A percentile compares a stretch with the other conserved stretches of the same genome.
Evolutionary conservation across 2,888 invertebrate genomes (phyloP).

Genomic region (Hybos culiciformis): DNA sequence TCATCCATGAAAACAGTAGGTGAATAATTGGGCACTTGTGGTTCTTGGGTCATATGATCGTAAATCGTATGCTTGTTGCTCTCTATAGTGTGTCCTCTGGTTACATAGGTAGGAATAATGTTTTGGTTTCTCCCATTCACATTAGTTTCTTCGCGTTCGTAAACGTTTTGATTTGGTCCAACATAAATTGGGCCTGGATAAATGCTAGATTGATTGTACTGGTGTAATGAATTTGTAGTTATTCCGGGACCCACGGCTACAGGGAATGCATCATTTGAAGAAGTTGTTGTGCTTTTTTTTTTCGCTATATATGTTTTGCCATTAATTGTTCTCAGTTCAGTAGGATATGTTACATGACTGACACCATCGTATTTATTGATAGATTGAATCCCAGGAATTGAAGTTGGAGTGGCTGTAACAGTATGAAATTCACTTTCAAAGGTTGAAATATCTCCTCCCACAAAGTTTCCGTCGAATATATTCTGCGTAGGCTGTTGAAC

Average conservation of each 20-base stretch:
- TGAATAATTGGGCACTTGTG: slow-evolving; percentile 25
- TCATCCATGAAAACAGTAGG: slow-evolving; percentile 24
- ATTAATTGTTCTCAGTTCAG: slow-evolving; percentile 29
- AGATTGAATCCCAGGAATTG: not conserved
- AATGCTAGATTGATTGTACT: no score
- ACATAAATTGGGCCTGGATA: slow-evolving; percentile 5
- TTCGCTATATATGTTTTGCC: slow-evolving; percentile 31
- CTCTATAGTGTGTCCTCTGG: not conserved
- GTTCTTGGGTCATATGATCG: slow-evolving; percentile 25
- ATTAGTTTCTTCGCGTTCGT: not conserved
- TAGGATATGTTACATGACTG: slow-evolving; percentile 27
- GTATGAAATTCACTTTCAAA: not conserved
- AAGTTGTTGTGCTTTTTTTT: slow-evolving; percentile 27
- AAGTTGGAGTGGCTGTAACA: not conserved
- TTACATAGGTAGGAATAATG: slow-evolving; percentile 2
- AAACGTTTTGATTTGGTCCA: not conserved
- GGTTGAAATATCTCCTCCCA: not conserved
- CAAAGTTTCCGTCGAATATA: slow-evolving; percentile 14
- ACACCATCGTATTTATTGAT: slow-evolving; percentile 26
- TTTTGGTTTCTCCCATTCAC: not conserved
- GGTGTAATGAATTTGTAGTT: no score
- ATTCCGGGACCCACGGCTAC: no score
- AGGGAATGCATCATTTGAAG: slow-evolving; percentile 14
- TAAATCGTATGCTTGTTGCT: slow-evolving; percentile 22
- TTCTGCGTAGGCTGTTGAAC: slow-evolving; percentile 18